phyloP scores from a whole-genome alignment of 2,888 invertebrate species.

The Tolmerus cingulatus region DNA sequence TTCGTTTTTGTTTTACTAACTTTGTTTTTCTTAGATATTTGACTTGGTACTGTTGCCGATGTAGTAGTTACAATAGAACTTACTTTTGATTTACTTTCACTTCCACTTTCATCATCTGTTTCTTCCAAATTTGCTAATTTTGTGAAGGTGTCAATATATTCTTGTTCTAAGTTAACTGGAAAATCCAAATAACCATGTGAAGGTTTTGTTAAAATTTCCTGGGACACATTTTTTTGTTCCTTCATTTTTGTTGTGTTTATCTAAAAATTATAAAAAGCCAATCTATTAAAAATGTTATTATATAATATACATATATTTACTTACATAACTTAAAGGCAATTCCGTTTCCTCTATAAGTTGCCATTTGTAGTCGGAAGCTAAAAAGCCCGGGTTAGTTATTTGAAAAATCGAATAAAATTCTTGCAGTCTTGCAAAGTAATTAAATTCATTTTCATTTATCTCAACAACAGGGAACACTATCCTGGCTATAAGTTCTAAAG shows the following conservation, averaged over 20 bases:
- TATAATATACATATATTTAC: background rate
- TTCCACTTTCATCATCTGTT: background rate
- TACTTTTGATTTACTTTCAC: background rate
- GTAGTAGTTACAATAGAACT: background rate
- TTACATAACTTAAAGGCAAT: background rate
- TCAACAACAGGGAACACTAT: conserved; percentile 19
- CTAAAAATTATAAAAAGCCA: background rate
- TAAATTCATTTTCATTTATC: background rate
- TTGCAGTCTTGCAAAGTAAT: background rate
- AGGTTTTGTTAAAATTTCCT: background rate
- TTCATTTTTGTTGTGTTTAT: background rate
- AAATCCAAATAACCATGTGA: background rate
- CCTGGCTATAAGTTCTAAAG: background rate
- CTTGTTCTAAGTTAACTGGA: conserved; percentile 24
- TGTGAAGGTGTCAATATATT: conserved; percentile 3
- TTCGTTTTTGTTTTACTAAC: background rate
- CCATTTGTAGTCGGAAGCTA: conserved; percentile 38
- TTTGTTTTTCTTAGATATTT: background rate
- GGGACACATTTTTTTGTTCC: background rate
- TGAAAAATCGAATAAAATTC: conserved; percentile 20
- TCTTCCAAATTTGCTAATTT: background rate
- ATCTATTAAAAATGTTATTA: too few relatives aligned
- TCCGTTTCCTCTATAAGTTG: background rate
- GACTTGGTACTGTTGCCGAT: background rate
- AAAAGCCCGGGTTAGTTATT: conserved; percentile 35